phyloP scores from a whole-genome alignment of 2,113 vertebrate genomes.

The Aspidoscelis tigris region DNA sequence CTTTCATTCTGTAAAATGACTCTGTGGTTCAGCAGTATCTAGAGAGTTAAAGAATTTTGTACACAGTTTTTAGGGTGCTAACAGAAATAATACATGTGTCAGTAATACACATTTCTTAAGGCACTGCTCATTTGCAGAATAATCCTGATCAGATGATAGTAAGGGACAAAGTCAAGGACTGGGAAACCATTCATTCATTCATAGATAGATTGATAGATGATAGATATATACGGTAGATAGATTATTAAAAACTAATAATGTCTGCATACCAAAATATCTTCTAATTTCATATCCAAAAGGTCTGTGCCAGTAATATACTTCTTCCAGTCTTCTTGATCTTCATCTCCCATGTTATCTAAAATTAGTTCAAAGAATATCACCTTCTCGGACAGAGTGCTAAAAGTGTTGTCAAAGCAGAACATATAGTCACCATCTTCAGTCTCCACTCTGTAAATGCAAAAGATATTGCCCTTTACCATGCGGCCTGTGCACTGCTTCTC shows the following conservation, averaged over 20 bases:
- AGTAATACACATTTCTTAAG: background rate
- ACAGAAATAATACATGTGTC: background rate
- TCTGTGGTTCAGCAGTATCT: no score
- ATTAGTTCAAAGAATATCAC: slow-evolving; percentile 99
- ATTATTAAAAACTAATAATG: no score
- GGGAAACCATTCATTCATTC: background rate
- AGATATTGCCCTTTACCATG: background rate
- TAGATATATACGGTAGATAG: background rate
- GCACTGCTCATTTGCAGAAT: background rate
- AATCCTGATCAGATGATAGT: background rate
- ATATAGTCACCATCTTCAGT: slow-evolving; percentile 95
- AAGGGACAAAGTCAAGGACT: background rate
- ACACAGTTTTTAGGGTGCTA: background rate
- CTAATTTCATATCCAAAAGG: slow-evolving; percentile 94
- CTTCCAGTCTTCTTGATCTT: slow-evolving; percentile 91
- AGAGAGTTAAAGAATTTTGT: background rate
- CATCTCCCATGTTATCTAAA: slow-evolving; percentile 91
- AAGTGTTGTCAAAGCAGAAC: slow-evolving; percentile 99
- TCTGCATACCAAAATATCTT: slow-evolving; percentile 92
- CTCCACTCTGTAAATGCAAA: slow-evolving; percentile 81
- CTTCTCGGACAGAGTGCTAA: slow-evolving; percentile 94
- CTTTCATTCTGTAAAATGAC: no score
- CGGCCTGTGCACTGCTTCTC: background rate
- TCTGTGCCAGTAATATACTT: slow-evolving; percentile 91
- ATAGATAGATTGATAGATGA: background rate